Conservation (phyloP, 35 echinoderm and acorn worm species). For the Antedon bifida region DNA sequence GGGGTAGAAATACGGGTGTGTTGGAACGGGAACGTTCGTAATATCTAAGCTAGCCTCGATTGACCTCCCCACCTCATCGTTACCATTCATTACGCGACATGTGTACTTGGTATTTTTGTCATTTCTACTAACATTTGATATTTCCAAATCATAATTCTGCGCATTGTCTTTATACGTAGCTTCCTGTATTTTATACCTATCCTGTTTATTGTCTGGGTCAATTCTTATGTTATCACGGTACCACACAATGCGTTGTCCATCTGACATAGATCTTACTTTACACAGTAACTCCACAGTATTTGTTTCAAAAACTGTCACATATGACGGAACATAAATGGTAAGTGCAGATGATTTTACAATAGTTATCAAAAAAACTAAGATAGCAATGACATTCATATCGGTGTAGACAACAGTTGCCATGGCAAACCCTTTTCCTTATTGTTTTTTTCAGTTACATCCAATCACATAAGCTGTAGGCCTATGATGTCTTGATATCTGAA, state of each 20-base stretch:
- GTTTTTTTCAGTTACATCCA: too few species aligned
- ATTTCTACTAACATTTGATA: not conserved
- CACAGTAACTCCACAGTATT: not conserved
- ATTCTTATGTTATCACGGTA: not conserved
- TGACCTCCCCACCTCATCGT: not conserved
- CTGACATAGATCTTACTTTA: not conserved
- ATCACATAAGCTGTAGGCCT: too few species aligned
- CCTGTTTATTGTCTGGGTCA: not conserved
- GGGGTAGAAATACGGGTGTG: not conserved
- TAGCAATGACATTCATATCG: too few species aligned
- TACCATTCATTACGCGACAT: not conserved
- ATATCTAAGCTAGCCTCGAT: not conserved
- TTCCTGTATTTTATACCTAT: not conserved
- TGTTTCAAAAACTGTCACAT: not conserved
- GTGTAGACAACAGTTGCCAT: too few species aligned
- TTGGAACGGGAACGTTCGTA: not conserved
- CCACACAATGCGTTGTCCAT: not conserved
- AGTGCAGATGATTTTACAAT: not conserved
- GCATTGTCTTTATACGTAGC: not conserved
- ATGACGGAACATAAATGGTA: not conserved
- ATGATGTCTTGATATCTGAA: too few species aligned
- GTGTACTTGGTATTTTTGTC: not conserved
- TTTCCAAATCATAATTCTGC: not conserved
- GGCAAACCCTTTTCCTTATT: too few species aligned
- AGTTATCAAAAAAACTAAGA: too few species aligned